phyloP scores from a whole-genome alignment of 2,888 invertebrate genomes.

The Tachina grossa region DNA sequence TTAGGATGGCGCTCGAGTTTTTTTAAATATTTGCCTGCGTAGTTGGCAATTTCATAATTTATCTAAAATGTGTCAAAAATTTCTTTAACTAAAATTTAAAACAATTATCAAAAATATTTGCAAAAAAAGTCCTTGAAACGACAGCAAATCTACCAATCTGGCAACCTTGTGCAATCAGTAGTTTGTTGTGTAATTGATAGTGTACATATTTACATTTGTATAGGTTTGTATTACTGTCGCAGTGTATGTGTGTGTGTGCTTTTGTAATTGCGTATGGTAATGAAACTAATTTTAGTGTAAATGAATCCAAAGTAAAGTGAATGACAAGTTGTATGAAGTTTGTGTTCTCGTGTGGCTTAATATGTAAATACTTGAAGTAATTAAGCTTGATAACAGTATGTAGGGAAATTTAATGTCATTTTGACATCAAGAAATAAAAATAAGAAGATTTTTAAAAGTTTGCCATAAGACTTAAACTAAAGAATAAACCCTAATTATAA shows the following conservation, averaged over 20 bases:
- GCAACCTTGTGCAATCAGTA: background rate
- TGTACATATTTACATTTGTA: slow-evolving; percentile 44
- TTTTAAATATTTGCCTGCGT: too few relatives aligned
- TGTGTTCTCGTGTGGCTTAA: slow-evolving; percentile 38
- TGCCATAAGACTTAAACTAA: too few relatives aligned
- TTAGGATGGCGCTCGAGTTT: too few relatives aligned
- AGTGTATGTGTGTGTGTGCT: background rate
- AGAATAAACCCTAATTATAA: too few relatives aligned
- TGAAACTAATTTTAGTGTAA: slow-evolving; percentile 79
- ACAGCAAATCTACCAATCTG: background rate
- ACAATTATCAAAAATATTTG: too few relatives aligned
- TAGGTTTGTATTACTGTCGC: background rate
- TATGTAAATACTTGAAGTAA: slow-evolving; percentile 73
- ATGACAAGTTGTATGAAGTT: slow-evolving; percentile 43
- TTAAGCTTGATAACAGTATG: slow-evolving; percentile 10
- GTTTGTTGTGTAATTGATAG: slow-evolving; percentile 59
- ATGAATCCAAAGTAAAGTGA: slow-evolving; percentile 65
- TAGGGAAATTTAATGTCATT: background rate
- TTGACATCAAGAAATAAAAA: too few relatives aligned
- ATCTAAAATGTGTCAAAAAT: too few relatives aligned
- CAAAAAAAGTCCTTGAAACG: too few relatives aligned
- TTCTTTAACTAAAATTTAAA: too few relatives aligned
- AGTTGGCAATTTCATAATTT: too few relatives aligned
- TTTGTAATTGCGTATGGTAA: slow-evolving; percentile 74
- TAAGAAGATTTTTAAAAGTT: too few relatives aligned